Percentiles rank a stretch among this genome's conserved stretches.
Conservation (phyloP, 2,113 vertebrate genomes). For the Acanthochromis polyacanthus region DNA sequence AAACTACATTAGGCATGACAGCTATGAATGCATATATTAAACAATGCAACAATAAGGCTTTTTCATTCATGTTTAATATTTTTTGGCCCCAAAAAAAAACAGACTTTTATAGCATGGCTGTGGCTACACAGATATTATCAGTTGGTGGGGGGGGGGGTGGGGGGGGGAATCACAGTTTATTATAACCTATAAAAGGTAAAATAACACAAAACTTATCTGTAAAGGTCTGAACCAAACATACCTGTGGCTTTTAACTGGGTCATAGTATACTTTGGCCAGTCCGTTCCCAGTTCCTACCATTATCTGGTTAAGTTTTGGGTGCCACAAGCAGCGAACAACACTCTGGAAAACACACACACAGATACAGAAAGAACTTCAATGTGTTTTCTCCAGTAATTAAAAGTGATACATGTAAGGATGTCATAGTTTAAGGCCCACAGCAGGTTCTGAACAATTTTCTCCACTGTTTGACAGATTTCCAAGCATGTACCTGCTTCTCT, state of each 20-base stretch:
- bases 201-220: not conserved
- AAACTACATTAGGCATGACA: not conserved
- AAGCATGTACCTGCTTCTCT: not conserved
- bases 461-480: not conserved
- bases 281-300: conserved; percentile 97
- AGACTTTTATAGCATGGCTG: not conserved
- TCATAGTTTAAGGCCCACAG: not conserved
- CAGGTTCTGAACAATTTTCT: conserved; percentile 5
- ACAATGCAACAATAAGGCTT: not conserved
- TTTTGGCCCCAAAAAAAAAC: not conserved
- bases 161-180: too few relatives aligned
- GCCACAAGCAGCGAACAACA: conserved; percentile 97
- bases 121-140: conserved; percentile 1
- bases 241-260: conserved; percentile 97
- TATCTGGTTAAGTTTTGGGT: conserved; percentile 98
- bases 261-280: conserved; percentile 96
- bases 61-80: not conserved
- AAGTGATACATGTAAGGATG: not conserved
- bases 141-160: too few relatives aligned
- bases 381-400: not conserved
- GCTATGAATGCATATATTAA: not conserved
- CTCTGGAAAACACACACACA: conserved; percentile 85
- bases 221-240: conserved; percentile 65
- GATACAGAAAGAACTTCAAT: conserved; percentile 10
- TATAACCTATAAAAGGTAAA: not conserved